A percentile compares a stretch with the other conserved stretches of the same genome.
These are phyloP conservation scores for Channallabes apus DNA, from an alignment of 2,797 vertebrate species.

Conservation along the genomic window DNA sequence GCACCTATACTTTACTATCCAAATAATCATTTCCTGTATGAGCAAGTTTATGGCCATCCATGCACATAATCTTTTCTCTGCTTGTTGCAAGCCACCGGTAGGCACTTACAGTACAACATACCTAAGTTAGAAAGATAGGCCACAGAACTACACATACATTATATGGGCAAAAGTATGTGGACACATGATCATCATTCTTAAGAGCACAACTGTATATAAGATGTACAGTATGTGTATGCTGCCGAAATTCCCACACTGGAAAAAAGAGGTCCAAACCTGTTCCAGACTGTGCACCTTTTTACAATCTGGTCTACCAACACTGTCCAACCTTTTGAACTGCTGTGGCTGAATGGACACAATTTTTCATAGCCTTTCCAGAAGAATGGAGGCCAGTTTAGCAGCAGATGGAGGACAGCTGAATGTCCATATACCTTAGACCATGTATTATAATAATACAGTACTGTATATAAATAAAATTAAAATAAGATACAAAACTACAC, in stretches of 20 bases:
- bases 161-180: not conserved
- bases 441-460: not conserved
- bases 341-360: not conserved
- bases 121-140: slow-evolving; percentile 7
- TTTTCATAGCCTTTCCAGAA: not conserved
- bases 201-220: not conserved
- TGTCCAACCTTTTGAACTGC: not conserved
- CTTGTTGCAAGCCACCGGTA: slow-evolving; percentile 38
- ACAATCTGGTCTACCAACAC: not conserved
- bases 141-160: not conserved
- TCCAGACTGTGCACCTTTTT: not conserved
- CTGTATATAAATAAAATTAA: not conserved
- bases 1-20: slow-evolving; percentile 53
- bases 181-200: not conserved
- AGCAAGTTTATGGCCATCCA: slow-evolving; percentile 51
- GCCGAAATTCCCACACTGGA: not conserved
- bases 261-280: not conserved
- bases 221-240: not conserved
- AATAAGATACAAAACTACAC: not conserved
- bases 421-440: not conserved
- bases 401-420: not conserved
- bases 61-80: slow-evolving; percentile 54
- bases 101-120: slow-evolving; percentile 52
- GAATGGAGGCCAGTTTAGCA: not conserved
- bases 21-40: slow-evolving; percentile 63